Evolutionary conservation across 2,113 vertebrate species (phyloP), one percentile per base, ranked within the genome.

Genomic region (Dascyllus trimaculatus): DNA sequence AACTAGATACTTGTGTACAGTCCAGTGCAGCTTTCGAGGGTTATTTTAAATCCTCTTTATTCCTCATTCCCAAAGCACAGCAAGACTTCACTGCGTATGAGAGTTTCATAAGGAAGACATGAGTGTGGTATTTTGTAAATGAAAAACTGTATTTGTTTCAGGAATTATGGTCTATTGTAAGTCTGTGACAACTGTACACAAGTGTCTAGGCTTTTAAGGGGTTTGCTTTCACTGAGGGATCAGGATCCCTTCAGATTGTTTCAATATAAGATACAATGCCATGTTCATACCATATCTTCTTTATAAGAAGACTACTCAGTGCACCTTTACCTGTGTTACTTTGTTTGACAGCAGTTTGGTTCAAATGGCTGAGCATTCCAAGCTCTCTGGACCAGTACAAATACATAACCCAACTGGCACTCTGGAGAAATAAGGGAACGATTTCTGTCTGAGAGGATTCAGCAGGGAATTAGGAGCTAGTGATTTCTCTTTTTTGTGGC

Each of bases 271-370:
- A 88, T 78, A 86, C 85, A 70, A 87, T 68, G 84, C 83, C 88
- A 92, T 87, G 79, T 84, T 87, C 90, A 93, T 93, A 86, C 80
- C 83, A 90, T 94, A 93, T 91, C 95, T 95, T 95, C 94, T 95
- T 95, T 94, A 95, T 95, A 95, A 95, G 95, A 95, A 95, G 95
- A 93, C 91, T 25, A 88, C 66, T 90, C 82, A 75, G 45, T 91
- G 93, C 93, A 95, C 93, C 87, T 93, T 92, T 85, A 65, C 81
- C 88, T 85, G 80, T 89, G 86, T 91, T 91, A 83, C 70, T 82
- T 85, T 81, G 80, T 89, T 79, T 90, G 78, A 93, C 84, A 86
- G 78, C 83, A 89, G 82, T 88, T 92, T 89, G 76, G 90, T 93
- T 89, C 65, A 74, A 89, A 85, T 67, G 85, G 79, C 84, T 84